Evolutionary conservation across 2,888 invertebrate genomes (phyloP).

Genomic region (Apomyelois bistriatella): DNA sequence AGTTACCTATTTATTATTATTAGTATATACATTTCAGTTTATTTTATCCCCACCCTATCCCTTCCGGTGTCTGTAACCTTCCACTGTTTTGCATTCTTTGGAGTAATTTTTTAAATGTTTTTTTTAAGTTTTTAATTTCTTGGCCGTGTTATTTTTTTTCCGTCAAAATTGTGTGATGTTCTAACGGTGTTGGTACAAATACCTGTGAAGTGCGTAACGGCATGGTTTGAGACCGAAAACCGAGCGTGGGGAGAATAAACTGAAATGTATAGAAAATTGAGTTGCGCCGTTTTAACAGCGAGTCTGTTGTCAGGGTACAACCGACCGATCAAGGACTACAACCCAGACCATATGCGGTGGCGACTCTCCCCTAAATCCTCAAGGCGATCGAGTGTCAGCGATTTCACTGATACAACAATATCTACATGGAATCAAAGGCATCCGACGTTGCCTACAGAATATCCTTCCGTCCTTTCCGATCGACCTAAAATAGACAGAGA

Average conservation of each 20-base stretch:
- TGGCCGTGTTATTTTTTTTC: constrained; percentile 29
- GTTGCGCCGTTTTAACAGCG: constrained; percentile 30
- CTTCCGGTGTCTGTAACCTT: constrained; percentile 55
- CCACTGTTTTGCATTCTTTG: constrained; percentile 42
- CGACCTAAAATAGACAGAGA: constrained; percentile 64
- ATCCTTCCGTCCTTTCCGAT: constrained; percentile 69
- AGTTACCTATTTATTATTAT: constrained; percentile 69
- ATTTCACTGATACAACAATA: constrained; percentile 75
- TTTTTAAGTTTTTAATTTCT: constrained; percentile 21
- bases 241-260: constrained; percentile 64
- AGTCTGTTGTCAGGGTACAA: constrained; percentile 58
- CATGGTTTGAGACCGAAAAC: constrained; percentile 42
- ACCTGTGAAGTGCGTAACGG: constrained; percentile 39
- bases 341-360: constrained; percentile 60
- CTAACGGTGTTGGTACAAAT: constrained; percentile 56
- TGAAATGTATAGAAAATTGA: constrained; percentile 63
- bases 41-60: constrained; percentile 52
- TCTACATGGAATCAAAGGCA: constrained; percentile 72
- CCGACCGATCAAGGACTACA: constrained; percentile 72
- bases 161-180: constrained; percentile 50
- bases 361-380: constrained; percentile 69
- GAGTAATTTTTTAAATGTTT: constrained; percentile 19
- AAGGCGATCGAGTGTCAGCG: constrained; percentile 69
- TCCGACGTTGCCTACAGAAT: constrained; percentile 50
- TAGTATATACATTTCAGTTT: constrained; percentile 80